Conservation (phyloP, 2,113 vertebrate genomes). For the Bettongia penicillata region DNA sequence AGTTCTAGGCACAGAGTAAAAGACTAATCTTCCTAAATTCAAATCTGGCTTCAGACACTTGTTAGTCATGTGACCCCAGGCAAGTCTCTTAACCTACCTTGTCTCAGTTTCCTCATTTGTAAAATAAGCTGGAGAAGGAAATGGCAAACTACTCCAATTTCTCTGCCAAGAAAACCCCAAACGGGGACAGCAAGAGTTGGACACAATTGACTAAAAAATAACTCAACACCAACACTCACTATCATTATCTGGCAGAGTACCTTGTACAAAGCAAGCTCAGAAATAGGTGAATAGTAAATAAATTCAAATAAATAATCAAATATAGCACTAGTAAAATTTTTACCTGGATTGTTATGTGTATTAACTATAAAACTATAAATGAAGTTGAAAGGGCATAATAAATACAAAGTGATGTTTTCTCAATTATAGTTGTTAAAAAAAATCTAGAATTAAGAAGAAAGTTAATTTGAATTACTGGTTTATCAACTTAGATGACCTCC, state of each 20-base stretch:
- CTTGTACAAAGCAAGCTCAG: neutral
- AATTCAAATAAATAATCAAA: neutral
- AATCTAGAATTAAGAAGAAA: neutral
- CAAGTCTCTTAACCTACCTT: neutral
- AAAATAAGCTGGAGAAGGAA: neutral
- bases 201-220: neutral
- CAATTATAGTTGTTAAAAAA: neutral
- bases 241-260: neutral
- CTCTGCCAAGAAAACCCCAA: neutral
- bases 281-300: neutral
- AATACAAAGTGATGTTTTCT: neutral
- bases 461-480: conserved; percentile 19
- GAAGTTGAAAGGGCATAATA: neutral
- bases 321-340: neutral
- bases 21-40: neutral
- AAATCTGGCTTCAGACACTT: neutral
- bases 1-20: neutral
- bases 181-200: neutral
- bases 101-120: neutral
- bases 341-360: neutral
- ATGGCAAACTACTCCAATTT: neutral
- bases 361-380: neutral
- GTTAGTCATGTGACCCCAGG: neutral
- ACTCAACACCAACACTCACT: neutral
- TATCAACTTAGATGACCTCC: conserved; percentile 22